Evolutionary conservation across 1,140 invertebrate genomes (phyloP).

Genomic region (Cyphomyrmex costatus): DNA sequence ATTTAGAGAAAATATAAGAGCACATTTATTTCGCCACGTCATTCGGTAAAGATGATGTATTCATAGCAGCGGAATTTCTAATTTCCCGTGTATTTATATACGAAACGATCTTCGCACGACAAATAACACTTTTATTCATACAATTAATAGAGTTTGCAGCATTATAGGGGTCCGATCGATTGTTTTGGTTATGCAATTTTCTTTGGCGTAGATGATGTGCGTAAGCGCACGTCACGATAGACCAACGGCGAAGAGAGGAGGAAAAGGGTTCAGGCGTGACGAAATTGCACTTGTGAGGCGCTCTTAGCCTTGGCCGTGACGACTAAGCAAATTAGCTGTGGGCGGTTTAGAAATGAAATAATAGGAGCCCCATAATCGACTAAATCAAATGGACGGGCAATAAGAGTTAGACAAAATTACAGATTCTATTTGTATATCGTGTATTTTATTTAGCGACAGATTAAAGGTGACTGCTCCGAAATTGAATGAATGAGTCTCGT

Average conservation of each 20-base stretch:
- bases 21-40: background rate
- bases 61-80: background rate
- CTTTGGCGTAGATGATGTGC: background rate
- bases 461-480: too few relatives aligned
- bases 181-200: constrained; percentile 34
- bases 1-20: background rate
- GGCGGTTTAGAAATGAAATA: too few relatives aligned
- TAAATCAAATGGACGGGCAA: too few relatives aligned
- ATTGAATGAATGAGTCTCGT: too few relatives aligned
- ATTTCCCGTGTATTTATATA: background rate
- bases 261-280: constrained; percentile 46
- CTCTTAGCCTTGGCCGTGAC: constrained; percentile 78
- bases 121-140: background rate
- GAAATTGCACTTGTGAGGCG: constrained; percentile 74
- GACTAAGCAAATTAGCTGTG: constrained; percentile 73
- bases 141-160: constrained; percentile 55
- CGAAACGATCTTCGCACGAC: background rate
- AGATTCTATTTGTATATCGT: too few relatives aligned
- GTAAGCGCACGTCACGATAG: background rate
- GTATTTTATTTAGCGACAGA: too few relatives aligned
- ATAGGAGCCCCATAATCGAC: too few relatives aligned
- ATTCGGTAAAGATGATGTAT: background rate
- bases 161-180: constrained; percentile 35
- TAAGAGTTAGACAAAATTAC: too few relatives aligned
- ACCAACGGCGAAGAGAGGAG: constrained; percentile 1